Evolutionary conservation across 2,797 vertebrate genomes (phyloP).

Genomic region (Rhinoraja longicauda): DNA sequence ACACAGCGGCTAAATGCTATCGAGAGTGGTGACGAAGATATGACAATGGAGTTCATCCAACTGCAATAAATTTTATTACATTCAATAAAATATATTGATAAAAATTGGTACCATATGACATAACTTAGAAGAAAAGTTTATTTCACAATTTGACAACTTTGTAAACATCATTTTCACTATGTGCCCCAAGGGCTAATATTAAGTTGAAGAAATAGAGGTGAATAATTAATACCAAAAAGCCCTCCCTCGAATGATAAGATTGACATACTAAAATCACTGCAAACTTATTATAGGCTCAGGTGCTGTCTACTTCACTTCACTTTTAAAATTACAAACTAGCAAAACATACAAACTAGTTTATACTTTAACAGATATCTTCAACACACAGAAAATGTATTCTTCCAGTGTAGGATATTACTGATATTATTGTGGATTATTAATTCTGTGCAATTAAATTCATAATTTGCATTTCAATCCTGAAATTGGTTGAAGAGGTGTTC

Average conservation of each 20-base stretch:
- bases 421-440: neutral
- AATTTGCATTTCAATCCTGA: neutral
- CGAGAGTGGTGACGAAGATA: too few species aligned
- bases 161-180: too few species aligned
- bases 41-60: too few species aligned
- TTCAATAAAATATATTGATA: too few species aligned
- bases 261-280: neutral
- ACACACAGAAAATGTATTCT: neutral
- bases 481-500: neutral
- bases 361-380: neutral
- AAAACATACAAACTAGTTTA: neutral
- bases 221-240: neutral
- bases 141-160: too few species aligned
- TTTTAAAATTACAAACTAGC: neutral
- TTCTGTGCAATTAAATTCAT: neutral
- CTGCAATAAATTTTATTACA: too few species aligned
- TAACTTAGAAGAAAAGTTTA: too few species aligned
- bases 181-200: too few species aligned
- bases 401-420: neutral
- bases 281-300: neutral
- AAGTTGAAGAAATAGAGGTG: too few species aligned
- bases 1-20: too few species aligned
- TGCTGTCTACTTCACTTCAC: neutral
- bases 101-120: too few species aligned
- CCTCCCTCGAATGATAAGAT: neutral